Base-by-base conservation (phyloP, 2,113 vertebrate genomes). In the Brevimyrus niger region DNA sequence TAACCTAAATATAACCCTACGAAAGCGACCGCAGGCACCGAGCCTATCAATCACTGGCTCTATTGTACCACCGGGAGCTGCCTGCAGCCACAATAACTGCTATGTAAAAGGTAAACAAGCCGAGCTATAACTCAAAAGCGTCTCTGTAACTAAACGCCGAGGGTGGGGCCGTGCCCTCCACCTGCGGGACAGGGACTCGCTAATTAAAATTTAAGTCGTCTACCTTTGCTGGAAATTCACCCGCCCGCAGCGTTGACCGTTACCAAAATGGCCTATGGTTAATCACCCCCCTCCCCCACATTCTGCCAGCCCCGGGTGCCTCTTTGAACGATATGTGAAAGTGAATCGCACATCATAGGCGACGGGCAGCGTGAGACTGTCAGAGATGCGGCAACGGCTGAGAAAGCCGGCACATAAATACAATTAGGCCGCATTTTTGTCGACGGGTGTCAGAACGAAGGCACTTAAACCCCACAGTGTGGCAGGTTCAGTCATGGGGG, bases 391-490 rank as follows among this genome's bases (percentile, higher is more conserved):
- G 6, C 15, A 80, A 15, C 44, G 90, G 51, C 83, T 86, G 89
- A 92, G 94, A 73, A 91, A 88, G 87, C 83, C 88, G 80, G 48
- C 55, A 93, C 89, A 91, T 95, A 94, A 95, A 95, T 94, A 94
- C 91, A 91, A 95, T 94, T 94, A 94, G 91, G 92, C 90, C 92
- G 90, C 73, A 84, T 94, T 94, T 93, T 91, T 93, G 93, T 91
- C 94, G 89, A 95, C 94, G 93, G 93, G 92, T 95, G 94, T 94
- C 94, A 94, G 91, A 94, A 92, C 86, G 90, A 15, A 90, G 85
- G 89, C 87, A 89, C 91, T 92, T 91, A 92, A 93, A 93, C 91
- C 92, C 90, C 89, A 88, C 90, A 91, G 93, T 89, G 90, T 23
- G 65, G 89, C 92, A 31, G 90, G 92, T 93, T 53, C 47, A 38